A percentile compares a stretch with the other conserved stretches of the same genome.
Conservation (phyloP, 2,797 vertebrate species). For the Platalea minor region DNA sequence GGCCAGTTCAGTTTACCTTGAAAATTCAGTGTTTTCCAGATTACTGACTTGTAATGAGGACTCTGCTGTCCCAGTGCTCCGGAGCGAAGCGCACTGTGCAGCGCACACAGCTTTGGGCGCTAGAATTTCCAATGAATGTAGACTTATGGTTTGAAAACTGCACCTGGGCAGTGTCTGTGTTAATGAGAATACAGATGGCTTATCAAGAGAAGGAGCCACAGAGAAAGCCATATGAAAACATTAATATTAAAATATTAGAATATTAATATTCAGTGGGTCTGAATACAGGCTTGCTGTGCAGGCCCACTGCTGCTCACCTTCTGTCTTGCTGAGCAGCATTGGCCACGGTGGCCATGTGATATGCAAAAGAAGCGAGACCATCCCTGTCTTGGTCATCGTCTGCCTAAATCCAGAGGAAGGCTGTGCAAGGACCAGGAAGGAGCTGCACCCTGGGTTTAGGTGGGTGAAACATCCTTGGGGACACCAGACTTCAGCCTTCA, state of each 20-base stretch:
- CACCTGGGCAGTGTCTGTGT: neutral
- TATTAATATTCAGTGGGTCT: neutral
- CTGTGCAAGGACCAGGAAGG: neutral
- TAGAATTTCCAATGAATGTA: rapidly evolving
- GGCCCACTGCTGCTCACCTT: neutral
- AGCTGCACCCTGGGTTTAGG: neutral
- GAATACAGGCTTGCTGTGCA: neutral
- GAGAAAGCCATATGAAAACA: neutral
- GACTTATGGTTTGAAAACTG: neutral
- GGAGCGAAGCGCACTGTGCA: rapidly evolving
- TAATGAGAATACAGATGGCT: neutral
- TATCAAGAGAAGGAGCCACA: neutral
- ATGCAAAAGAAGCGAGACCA: neutral
- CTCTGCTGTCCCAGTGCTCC: neutral
- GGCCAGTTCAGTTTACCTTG: neutral
- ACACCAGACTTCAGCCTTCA: neutral
- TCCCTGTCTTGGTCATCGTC: neutral
- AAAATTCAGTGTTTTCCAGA: neutral
- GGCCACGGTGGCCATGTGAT: rapidly evolving
- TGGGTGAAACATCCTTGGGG: neutral
- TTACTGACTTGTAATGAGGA: neutral
- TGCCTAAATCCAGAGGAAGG: neutral
- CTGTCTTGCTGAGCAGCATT: neutral
- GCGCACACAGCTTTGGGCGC: neutral
- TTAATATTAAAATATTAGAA: neutral